Evolutionary conservation across 1,140 invertebrate genomes (phyloP).

Genomic region (Papilio xuthus): DNA sequence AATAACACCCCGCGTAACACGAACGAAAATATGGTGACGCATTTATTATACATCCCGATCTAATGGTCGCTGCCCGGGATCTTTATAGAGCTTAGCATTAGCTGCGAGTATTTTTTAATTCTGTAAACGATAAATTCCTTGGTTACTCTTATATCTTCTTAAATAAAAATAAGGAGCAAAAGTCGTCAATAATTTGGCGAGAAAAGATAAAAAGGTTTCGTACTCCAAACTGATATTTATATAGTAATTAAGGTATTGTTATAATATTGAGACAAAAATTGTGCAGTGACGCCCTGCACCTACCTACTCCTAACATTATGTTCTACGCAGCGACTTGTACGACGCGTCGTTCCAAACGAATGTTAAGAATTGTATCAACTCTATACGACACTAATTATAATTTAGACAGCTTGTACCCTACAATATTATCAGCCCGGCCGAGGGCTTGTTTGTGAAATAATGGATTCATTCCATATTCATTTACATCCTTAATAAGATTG

Average conservation of each 20-base stretch:
- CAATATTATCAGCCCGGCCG: conserved; percentile 72
- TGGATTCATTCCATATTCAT: conserved; percentile 81
- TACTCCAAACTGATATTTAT: no score
- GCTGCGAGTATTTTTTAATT: neutral
- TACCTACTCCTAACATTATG: no score
- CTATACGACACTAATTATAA: conserved; percentile 50
- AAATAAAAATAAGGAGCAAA: no score
- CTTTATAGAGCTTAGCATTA: conserved; percentile 56
- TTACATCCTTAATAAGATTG: conserved; percentile 80
- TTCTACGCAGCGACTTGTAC: neutral
- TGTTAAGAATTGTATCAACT: conserved; percentile 51
- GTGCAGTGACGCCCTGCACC: no score
- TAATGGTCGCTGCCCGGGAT: conserved; percentile 53
- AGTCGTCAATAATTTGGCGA: no score
- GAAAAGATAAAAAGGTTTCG: no score
- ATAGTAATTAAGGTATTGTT: no score
- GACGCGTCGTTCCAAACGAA: no score
- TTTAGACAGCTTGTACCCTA: conserved; percentile 63
- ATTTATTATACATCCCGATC: conserved; percentile 72
- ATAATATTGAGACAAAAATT: no score
- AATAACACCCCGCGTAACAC: conserved; percentile 71
- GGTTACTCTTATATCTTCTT: no score
- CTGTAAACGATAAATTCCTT: no score
- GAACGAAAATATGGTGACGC: conserved; percentile 77
- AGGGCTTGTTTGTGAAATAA: conserved; percentile 79